phyloP scores from a whole-genome alignment of 2,113 vertebrate genomes.

The Calyptomena viridis region DNA sequence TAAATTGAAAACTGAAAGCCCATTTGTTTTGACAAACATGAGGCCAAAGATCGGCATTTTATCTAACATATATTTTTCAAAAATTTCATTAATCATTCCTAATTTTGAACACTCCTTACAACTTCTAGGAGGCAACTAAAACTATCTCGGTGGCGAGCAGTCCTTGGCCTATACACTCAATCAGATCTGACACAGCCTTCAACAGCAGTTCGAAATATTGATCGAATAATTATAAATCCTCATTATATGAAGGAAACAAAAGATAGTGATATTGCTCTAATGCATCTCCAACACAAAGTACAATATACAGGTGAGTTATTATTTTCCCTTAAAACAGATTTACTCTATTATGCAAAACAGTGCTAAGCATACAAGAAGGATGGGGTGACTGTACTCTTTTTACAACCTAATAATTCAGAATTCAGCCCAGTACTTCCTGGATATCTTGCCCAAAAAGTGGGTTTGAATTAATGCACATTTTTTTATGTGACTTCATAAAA shows the following conservation, averaged over 20 bases:
- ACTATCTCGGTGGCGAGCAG: slow-evolving; percentile 76
- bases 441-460: neutral
- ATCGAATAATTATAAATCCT: slow-evolving; percentile 82
- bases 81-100: neutral
- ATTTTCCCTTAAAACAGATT: neutral
- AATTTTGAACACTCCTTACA: neutral
- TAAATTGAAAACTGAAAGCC: neutral
- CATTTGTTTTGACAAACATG: neutral
- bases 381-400: neutral
- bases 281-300: slow-evolving; percentile 82
- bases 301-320: slow-evolving; percentile 76
- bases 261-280: slow-evolving; percentile 85
- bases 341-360: neutral
- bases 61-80: neutral
- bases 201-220: slow-evolving; percentile 61
- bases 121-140: slow-evolving; percentile 81
- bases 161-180: slow-evolving; percentile 79
- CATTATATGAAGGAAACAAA: slow-evolving; percentile 82
- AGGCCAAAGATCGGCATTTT: neutral
- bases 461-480: neutral
- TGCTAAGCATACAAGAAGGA: neutral
- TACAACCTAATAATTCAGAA: neutral
- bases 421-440: neutral
- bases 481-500: neutral
- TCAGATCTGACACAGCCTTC: slow-evolving; percentile 54